A percentile compares a stretch with the other conserved stretches of the same genome.
Conservation (phyloP, 2,888 invertebrate genomes). For the Andrena trimmerana region DNA sequence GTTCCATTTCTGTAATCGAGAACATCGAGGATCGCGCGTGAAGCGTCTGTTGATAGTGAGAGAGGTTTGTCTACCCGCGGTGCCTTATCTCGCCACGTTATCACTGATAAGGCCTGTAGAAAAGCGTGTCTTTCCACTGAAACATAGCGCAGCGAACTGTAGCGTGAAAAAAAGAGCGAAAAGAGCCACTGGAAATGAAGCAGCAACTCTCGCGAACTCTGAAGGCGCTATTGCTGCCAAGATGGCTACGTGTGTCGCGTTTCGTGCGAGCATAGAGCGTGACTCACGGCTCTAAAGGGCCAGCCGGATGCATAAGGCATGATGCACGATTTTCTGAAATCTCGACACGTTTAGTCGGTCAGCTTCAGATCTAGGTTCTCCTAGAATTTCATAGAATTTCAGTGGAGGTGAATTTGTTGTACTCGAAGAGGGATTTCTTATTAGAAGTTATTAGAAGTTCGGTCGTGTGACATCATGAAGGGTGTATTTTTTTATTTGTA, state of each 20-base stretch:
- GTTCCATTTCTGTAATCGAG: slow-evolving; percentile 13
- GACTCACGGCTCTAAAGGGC: slow-evolving; percentile 52
- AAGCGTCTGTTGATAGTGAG: slow-evolving; percentile 34
- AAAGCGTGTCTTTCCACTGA: slow-evolving; percentile 20
- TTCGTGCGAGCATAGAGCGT: slow-evolving; percentile 32
- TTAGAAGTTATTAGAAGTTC: neutral
- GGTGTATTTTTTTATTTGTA: no score
- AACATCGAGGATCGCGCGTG: slow-evolving; percentile 6
- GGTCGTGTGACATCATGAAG: no score
- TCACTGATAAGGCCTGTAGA: slow-evolving; percentile 59
- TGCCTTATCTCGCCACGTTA: slow-evolving; percentile 61
- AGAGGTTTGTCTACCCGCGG: slow-evolving; percentile 25
- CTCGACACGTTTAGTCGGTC: slow-evolving; percentile 21
- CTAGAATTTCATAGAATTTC: slow-evolving; percentile 8
- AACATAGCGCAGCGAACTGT: neutral
- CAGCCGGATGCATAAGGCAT: slow-evolving; percentile 49
- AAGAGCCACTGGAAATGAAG: neutral
- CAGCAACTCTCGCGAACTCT: neutral
- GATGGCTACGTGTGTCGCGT: slow-evolving; percentile 26
- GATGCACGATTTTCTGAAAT: slow-evolving; percentile 50
- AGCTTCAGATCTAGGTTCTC: slow-evolving; percentile 29
- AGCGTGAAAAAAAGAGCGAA: neutral
- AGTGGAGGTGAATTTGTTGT: neutral
- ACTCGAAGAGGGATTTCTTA: neutral
- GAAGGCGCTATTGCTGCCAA: neutral